Evolutionary conservation across 2,113 vertebrate genomes (phyloP), one percentile per base, ranked within the genome.

Genomic region (Tragelaphus scriptus): DNA sequence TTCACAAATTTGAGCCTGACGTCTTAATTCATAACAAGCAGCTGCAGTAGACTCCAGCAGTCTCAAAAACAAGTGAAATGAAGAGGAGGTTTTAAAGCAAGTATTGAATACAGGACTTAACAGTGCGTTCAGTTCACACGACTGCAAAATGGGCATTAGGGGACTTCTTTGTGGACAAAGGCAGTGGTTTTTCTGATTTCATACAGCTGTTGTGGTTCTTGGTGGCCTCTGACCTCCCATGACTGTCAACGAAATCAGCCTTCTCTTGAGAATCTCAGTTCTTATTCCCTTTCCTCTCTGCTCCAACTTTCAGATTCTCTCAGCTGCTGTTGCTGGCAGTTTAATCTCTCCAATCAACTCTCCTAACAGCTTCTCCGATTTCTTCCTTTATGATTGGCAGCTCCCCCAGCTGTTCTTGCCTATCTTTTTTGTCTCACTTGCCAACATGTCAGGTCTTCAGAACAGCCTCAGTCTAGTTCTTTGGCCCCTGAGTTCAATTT

Each of bases 91-190:
- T 89, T 95, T 59, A 26, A 77, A 17, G 32, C 30, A 6, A 8
- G 28, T 10, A 30, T 16, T 3, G 55, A 63, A 19, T 11, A 4
- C 11, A 21, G 6, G 7, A 6, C 32, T 30, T 51, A 32, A 1
- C 26, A 7, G 10, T 2, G 3, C 1, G 5, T 23, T 49, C n/a
- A 10, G 7, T 19, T 61, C 30, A 49, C 26, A 13, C 0, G 11
- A 10, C 63, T 44, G 23, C 23, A 7, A 65, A 51, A 21, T 0
- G 26, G 85, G 12, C 49, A 16, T 28, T 13, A 55, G 16, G 10
- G 49, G 26, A 7, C 28, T 53, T 63, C 40, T 26, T 14, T 21
- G 28, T 49, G 92, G 75, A 32, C 11, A 16, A 6, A 40, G 59
- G 53, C 6, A 2, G 49, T 4, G 65, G 25, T 7, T 44, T 56